Evolutionary conservation across 2,888 invertebrate genomes (phyloP).

Genomic region (Panopea generosa): DNA sequence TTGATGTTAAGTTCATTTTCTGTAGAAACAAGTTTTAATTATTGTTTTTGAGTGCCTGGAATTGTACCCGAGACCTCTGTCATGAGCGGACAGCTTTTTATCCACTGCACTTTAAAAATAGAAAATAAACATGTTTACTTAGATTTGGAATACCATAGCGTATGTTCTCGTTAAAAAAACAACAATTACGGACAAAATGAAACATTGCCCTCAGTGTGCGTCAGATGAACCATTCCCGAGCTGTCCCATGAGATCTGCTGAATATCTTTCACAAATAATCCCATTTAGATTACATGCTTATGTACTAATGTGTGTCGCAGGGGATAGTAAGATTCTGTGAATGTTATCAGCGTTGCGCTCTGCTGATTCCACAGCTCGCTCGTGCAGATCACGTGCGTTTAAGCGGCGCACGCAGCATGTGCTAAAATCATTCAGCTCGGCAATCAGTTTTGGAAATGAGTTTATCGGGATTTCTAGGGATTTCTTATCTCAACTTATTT

Average conservation of each 20-base stretch:
- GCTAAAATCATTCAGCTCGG: conserved; percentile 53
- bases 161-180: too few relatives aligned
- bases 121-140: too few relatives aligned
- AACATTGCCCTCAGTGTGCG: too few relatives aligned
- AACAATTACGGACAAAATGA: too few relatives aligned
- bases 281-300: conserved; percentile 27
- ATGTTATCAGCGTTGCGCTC: conserved; percentile 59
- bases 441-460: conserved; percentile 41
- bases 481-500: conserved; percentile 59
- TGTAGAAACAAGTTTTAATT: too few relatives aligned
- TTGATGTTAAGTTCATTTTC: too few relatives aligned
- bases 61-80: too few relatives aligned
- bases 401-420: conserved; percentile 63
- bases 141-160: too few relatives aligned
- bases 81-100: too few relatives aligned
- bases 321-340: conserved; percentile 49
- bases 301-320: conserved; percentile 28
- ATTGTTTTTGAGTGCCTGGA: too few relatives aligned
- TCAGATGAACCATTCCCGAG: neutral
- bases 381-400: conserved; percentile 58
- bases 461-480: conserved; percentile 62
- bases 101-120: too few relatives aligned
- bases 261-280: neutral
- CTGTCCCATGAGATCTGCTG: neutral
- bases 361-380: conserved; percentile 39